Conservation (phyloP, 2,113 vertebrate genomes). For the Callipepla californica region DNA sequence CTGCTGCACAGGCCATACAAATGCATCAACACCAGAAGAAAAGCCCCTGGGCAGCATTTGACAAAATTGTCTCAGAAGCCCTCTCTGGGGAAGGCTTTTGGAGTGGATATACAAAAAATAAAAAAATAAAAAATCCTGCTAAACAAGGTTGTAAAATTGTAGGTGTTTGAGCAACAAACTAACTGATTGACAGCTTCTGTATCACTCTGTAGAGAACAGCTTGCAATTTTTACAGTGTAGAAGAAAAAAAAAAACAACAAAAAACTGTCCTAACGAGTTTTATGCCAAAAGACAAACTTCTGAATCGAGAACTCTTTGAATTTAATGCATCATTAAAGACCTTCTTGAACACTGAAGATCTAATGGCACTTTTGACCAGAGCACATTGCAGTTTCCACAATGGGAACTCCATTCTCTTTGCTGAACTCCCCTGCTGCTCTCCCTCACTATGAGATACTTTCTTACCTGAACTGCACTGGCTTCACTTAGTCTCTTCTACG, state of each 20-base stretch:
- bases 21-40: neutral
- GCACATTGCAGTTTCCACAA: neutral
- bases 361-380: neutral
- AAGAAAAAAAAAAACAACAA: neutral
- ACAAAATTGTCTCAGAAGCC: neutral
- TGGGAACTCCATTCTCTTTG: neutral
- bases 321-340: neutral
- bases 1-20: neutral
- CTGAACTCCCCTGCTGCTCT: neutral
- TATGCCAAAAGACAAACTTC: neutral
- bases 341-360: neutral
- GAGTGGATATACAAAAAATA: neutral
- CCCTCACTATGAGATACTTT: neutral
- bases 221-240: neutral
- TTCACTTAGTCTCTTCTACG: neutral
- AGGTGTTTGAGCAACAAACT: neutral
- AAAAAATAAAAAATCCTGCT: neutral
- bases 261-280: neutral
- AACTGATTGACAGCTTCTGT: neutral
- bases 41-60: neutral
- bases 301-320: neutral
- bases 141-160: neutral
- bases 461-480: neutral
- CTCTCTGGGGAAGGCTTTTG: neutral
- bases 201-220: neutral